phyloP scores from a whole-genome alignment of 2,888 invertebrate species.

The Drosophila mercatorum region DNA sequence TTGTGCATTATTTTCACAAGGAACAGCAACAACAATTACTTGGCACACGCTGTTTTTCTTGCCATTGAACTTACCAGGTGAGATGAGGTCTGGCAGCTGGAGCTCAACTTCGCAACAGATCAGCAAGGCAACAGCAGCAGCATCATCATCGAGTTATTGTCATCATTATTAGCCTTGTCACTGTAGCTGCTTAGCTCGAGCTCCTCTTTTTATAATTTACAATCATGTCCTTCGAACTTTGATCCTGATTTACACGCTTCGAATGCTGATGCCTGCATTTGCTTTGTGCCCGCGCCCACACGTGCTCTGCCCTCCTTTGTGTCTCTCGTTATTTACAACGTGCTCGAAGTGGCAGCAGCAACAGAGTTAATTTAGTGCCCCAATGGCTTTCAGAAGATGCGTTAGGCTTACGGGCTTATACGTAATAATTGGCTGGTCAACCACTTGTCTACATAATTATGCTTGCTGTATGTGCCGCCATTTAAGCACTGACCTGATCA shows the following conservation, averaged over 20 bases:
- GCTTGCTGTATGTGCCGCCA: slow-evolving; percentile 17
- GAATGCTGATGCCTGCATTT: slow-evolving; percentile 73
- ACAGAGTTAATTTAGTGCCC: slow-evolving; percentile 65
- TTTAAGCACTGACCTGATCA: not conserved
- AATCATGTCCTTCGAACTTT: slow-evolving; percentile 67
- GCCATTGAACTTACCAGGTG: slow-evolving; percentile 62
- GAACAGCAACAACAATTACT: slow-evolving; percentile 62
- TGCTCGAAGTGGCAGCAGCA: slow-evolving; percentile 40
- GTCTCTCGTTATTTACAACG: slow-evolving; percentile 67
- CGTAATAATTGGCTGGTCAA: slow-evolving; percentile 62
- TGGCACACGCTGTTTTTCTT: slow-evolving; percentile 66
- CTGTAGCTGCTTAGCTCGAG: slow-evolving; percentile 61
- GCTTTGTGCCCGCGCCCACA: slow-evolving; percentile 49
- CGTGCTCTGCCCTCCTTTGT: slow-evolving; percentile 37
- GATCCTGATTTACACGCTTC: slow-evolving; percentile 73
- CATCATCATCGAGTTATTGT: slow-evolving; percentile 25
- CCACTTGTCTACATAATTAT: slow-evolving; percentile 3
- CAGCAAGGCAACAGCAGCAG: slow-evolving; percentile 37
- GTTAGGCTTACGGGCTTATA: slow-evolving; percentile 27
- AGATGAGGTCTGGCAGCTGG: slow-evolving; percentile 48
- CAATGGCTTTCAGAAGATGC: slow-evolving; percentile 30
- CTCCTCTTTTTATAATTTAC: slow-evolving; percentile 70
- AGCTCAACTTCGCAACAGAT: slow-evolving; percentile 48
- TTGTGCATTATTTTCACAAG: slow-evolving; percentile 73
- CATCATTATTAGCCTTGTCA: slow-evolving; percentile 51